A percentile compares a stretch with the other conserved stretches of the same genome.
Conservation (phyloP, 2,797 vertebrate species). For the Oreochromis grahami region DNA sequence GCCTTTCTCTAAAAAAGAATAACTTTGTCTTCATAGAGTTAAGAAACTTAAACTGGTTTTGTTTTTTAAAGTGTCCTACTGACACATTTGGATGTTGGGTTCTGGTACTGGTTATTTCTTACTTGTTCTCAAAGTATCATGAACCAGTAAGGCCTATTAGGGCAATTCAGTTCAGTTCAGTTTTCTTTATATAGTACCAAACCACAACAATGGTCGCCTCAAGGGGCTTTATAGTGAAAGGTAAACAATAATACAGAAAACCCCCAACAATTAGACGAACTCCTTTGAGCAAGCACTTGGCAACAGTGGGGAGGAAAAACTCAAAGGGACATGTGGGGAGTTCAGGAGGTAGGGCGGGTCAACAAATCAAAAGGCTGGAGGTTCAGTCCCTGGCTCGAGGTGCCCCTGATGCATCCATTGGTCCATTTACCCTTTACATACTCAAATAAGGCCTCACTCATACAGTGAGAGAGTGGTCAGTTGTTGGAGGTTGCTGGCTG, state of each 20-base stretch:
- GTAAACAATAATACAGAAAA: neutral
- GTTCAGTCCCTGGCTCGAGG: neutral
- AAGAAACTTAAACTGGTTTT: neutral
- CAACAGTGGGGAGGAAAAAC: neutral
- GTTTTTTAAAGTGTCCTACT: neutral
- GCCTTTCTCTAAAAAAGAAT: neutral
- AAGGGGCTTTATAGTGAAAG: neutral
- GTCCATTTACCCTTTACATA: neutral
- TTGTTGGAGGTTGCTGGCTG: neutral
- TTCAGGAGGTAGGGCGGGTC: neutral
- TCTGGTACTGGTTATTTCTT: neutral
- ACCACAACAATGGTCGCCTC: neutral
- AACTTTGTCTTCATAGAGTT: neutral
- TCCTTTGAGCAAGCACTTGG: neutral
- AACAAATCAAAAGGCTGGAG: neutral
- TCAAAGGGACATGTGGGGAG: neutral
- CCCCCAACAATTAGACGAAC: neutral
- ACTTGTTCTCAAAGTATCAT: neutral
- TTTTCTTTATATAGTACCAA: neutral
- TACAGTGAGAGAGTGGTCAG: neutral
- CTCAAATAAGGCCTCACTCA: neutral
- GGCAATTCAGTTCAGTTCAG: neutral
- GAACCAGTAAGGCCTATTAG: neutral
- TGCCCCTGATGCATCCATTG: neutral
- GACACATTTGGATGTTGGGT: neutral